phyloP scores from a whole-genome alignment of 2,113 vertebrate genomes.

The Numida meleagris region DNA sequence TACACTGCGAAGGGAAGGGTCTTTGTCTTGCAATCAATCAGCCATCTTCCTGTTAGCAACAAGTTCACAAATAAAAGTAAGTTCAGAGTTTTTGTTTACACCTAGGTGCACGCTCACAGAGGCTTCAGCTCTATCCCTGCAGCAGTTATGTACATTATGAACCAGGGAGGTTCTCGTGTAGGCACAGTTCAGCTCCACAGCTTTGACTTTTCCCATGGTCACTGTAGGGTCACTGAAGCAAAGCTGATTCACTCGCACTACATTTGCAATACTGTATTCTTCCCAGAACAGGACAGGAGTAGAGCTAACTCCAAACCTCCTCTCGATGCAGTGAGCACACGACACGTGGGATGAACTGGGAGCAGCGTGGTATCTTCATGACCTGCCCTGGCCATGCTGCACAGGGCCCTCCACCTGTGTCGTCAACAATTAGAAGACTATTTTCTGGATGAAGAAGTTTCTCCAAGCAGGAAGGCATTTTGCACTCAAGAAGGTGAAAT shows the following conservation, averaged over 20 bases:
- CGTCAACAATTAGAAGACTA: neutral
- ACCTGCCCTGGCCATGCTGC: neutral
- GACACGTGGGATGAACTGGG: neutral
- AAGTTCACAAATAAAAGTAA: neutral
- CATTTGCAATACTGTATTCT: neutral
- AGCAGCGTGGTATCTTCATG: conserved; percentile 22
- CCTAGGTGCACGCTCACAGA: neutral
- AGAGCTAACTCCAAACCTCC: neutral
- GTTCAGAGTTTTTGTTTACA: neutral
- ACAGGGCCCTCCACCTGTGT: neutral
- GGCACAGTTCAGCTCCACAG: neutral
- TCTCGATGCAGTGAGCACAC: neutral
- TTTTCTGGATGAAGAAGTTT: neutral
- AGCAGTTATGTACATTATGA: neutral
- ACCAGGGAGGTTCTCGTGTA: neutral
- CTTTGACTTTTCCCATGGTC: neutral
- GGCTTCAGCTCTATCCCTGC: neutral
- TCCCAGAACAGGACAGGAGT: neutral
- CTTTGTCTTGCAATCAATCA: conserved; percentile 61
- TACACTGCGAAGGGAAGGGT: conserved; percentile 26
- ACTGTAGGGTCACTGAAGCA: neutral
- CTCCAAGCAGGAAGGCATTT: neutral
- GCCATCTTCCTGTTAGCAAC: conserved; percentile 58
- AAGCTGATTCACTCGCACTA: neutral
- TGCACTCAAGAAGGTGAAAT: neutral